Evolutionary conservation across 2,113 vertebrate genomes (phyloP).

Genomic region (Montifringilla adamsi): DNA sequence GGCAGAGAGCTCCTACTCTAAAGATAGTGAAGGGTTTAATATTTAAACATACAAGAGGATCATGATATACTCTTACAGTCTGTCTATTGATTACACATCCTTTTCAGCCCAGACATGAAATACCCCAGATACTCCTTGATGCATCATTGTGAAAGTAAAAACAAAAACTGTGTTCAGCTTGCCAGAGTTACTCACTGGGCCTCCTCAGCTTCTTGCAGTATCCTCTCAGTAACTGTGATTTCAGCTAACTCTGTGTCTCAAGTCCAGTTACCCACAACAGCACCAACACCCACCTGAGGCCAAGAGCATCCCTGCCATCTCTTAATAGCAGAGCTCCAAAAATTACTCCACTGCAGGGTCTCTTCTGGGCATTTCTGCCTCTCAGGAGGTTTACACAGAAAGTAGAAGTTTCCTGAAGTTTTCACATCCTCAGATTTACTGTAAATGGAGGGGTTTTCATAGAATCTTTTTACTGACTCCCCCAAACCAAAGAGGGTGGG

Average conservation of each 20-base stretch:
- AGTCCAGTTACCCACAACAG: not conserved
- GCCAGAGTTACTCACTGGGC: not conserved
- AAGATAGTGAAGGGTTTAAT: not conserved
- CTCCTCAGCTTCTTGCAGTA: not conserved
- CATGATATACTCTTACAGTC: not conserved
- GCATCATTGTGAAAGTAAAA: not conserved
- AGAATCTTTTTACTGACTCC: not conserved
- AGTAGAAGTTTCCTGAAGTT: not conserved
- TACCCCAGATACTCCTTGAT: not conserved
- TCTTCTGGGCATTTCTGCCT: not conserved
- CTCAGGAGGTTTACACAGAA: not conserved
- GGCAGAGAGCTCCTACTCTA: not conserved
- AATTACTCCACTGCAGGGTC: not conserved
- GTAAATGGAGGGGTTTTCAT: not conserved
- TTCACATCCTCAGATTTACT: not conserved
- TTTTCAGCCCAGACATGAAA: not conserved
- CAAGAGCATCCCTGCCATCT: not conserved
- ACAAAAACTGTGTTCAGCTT: not conserved
- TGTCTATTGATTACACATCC: not conserved
- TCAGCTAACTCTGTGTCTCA: not conserved
- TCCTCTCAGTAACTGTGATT: not conserved
- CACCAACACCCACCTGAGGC: not conserved
- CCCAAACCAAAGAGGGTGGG: not conserved
- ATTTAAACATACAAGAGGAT: slow-evolving; percentile 9
- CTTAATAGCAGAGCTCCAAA: not conserved